Evolutionary conservation across 2,888 invertebrate genomes (phyloP).

Genomic region (Notodonta ziczac): DNA sequence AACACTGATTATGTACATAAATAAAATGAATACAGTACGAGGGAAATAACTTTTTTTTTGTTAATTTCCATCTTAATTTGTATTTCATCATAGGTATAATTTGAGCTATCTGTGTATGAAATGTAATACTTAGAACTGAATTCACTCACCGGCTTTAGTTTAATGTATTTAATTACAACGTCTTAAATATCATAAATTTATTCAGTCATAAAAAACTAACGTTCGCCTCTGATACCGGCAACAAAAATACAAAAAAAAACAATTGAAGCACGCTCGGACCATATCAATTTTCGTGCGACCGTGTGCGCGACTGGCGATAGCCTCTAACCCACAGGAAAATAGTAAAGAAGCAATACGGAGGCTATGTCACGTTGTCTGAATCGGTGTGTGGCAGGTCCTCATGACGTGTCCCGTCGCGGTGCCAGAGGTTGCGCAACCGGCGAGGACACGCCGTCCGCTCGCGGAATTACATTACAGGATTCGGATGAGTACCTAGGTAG

Average conservation of each 20-base stretch:
- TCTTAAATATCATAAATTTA: constrained; percentile 1
- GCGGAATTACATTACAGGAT: constrained; percentile 59
- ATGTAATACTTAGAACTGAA: neutral
- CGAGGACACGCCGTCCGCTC: constrained; percentile 57
- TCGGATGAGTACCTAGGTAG: constrained; percentile 30
- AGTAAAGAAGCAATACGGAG: constrained; percentile 65
- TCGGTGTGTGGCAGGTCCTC: constrained; percentile 49
- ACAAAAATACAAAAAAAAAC: constrained; percentile 10
- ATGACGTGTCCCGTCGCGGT: constrained; percentile 55
- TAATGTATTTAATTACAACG: constrained; percentile 4
- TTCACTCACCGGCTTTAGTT: neutral
- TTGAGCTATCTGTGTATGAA: neutral
- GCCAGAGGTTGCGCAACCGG: constrained; percentile 54
- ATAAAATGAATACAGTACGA: too few relatives aligned
- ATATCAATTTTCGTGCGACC: constrained; percentile 38
- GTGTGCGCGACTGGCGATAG: constrained; percentile 37
- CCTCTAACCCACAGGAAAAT: constrained; percentile 66
- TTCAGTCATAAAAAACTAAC: neutral
- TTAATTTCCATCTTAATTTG: neutral
- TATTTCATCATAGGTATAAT: neutral
- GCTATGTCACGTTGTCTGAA: constrained; percentile 65
- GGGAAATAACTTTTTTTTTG: neutral
- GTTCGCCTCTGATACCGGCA: neutral
- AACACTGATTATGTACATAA: neutral
- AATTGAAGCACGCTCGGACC: constrained; percentile 23